Percentiles rank a stretch among this genome's conserved stretches.
These are phyloP conservation scores for Cotesia typhae DNA, from an alignment of 1,140 invertebrate genomes.

Conservation along the genomic window DNA sequence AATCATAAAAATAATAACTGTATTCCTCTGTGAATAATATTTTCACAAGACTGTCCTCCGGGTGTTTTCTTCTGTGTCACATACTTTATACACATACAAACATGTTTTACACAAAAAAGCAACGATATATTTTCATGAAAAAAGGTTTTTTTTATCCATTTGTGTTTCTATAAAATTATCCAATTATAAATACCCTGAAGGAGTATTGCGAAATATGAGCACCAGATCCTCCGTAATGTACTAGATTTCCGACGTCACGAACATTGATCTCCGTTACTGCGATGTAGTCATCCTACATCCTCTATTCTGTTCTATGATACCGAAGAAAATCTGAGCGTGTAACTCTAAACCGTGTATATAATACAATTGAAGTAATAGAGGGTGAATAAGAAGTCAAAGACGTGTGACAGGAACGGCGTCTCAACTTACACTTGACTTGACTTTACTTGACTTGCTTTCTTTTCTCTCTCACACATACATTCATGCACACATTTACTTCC, in stretches of 20 bases:
- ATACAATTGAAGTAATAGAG: no score
- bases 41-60: neutral
- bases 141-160: neutral
- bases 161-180: neutral
- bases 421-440: neutral
- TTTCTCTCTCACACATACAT: neutral
- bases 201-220: neutral
- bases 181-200: slow-evolving; percentile 9
- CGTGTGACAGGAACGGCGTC: slow-evolving; percentile 4
- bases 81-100: neutral
- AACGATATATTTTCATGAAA: neutral
- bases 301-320: no score
- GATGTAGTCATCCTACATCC: no score
- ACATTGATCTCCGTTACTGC: no score
- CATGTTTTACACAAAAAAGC: neutral
- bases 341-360: no score
- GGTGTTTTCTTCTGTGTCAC: neutral
- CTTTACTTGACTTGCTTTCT: neutral
- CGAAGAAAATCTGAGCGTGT: no score
- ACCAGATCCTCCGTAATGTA: no score
- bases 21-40: slow-evolving; percentile 8
- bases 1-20: slow-evolving; percentile 2
- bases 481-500: neutral
- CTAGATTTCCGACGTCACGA: neutral
- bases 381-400: neutral